phyloP scores from a whole-genome alignment of 1,140 invertebrate genomes.

The Ceratina calcarata region DNA sequence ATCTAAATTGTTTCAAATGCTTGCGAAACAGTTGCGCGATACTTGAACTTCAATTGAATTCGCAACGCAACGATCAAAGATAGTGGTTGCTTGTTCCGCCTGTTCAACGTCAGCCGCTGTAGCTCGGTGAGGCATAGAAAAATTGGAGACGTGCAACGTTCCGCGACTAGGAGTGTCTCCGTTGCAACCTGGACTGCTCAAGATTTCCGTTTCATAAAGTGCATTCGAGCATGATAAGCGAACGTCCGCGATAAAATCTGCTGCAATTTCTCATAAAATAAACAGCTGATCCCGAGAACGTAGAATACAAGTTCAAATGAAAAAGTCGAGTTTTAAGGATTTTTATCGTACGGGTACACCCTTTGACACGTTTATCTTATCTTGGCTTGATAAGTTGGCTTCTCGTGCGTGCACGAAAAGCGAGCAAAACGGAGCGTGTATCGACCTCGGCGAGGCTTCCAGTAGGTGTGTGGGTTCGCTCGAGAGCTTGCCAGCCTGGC shows the following conservation, averaged over 20 bases:
- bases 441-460: conserved; percentile 68
- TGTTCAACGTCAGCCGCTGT: conserved; percentile 24
- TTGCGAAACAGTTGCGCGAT: conserved; percentile 1
- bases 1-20: background rate
- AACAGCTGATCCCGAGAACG: no score
- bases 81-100: conserved; percentile 8
- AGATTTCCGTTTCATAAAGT: conserved; percentile 6
- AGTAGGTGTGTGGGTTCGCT: conserved; percentile 68
- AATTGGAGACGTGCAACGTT: conserved; percentile 29
- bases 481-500: conserved; percentile 60
- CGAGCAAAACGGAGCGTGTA: conserved; percentile 66
- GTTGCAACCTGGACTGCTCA: conserved; percentile 8
- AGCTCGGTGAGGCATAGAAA: background rate
- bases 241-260: no score
- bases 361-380: conserved; percentile 32
- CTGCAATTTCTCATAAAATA: no score
- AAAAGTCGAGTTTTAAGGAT: no score
- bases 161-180: conserved; percentile 25
- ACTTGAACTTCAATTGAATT: conserved; percentile 19
- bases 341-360: background rate
- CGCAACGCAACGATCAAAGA: background rate
- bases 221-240: no score
- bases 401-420: conserved; percentile 34
- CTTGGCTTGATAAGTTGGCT: background rate
- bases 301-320: no score